Conservation (phyloP, 2,797 vertebrate genomes). For the Cuniculus paca region DNA sequence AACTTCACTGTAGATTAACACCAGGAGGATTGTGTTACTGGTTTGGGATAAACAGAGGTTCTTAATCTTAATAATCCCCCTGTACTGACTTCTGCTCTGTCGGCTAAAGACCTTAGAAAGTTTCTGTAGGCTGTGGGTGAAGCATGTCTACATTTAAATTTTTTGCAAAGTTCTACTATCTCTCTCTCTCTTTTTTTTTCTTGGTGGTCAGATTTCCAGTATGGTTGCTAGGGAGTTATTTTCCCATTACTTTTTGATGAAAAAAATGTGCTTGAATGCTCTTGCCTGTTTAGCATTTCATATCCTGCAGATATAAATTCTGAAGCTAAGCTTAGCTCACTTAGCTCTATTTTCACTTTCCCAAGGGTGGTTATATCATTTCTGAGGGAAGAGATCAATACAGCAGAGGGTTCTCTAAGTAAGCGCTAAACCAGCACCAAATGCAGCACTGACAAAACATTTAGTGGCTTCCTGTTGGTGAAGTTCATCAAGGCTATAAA, state of each 20-base stretch:
- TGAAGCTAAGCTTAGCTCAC: slow-evolving; percentile 41
- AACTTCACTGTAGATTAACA: not conserved
- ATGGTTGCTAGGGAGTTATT: slow-evolving; percentile 33
- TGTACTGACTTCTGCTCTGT: not conserved
- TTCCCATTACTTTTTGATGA: slow-evolving; percentile 32
- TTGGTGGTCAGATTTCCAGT: slow-evolving; percentile 26
- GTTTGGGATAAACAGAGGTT: not conserved
- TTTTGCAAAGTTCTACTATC: not conserved
- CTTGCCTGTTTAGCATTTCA: slow-evolving; percentile 64
- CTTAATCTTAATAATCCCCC: not conserved
- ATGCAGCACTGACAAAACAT: slow-evolving; percentile 46
- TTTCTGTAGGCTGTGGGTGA: not conserved
- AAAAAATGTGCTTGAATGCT: slow-evolving; percentile 65
- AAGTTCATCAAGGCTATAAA: slow-evolving; percentile 44
- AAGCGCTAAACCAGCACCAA: slow-evolving; percentile 58
- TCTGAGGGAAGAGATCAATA: slow-evolving; percentile 75
- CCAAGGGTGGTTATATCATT: slow-evolving; percentile 63
- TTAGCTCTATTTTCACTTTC: slow-evolving; percentile 63
- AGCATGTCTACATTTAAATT: slow-evolving; percentile 31
- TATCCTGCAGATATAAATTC: slow-evolving; percentile 52
- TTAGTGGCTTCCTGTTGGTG: slow-evolving; percentile 69
- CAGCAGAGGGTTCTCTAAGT: slow-evolving; percentile 60
- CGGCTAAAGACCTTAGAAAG: not conserved
- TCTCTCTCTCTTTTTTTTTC: not conserved
- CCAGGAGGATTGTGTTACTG: not conserved